Evolutionary conservation across 2,888 invertebrate species (phyloP), one percentile per base, ranked within the genome.

Genomic region (Volucella inanis): DNA sequence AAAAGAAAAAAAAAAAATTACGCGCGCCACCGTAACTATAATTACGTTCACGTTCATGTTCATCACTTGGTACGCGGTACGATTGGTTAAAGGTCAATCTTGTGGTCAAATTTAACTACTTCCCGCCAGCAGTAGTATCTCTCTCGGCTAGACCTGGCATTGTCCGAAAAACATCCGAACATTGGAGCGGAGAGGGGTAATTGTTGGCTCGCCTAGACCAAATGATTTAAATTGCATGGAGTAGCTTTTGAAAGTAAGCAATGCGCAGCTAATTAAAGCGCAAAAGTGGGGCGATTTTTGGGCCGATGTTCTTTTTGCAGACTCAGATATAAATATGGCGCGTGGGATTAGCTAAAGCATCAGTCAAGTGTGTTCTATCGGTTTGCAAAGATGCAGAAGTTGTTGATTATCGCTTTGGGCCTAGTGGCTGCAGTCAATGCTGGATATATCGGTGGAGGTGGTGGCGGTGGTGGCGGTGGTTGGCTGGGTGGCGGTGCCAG

Each of bases 401-500:
- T 88, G 68, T 71, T 78, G 43, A 80, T 86, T 87, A 77, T 81
- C 62, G 54, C 71, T 75, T 77, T 81, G 52, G 87, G 87, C 75
- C 64, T 74, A 12, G 84, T 81, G 70, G 85, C 62, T 52, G 83
- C 41, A 22, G 87, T 74, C 41, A 71, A 61, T 52, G 76, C 74
- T 52, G 79, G 87, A 45, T 78, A 70, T 18, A 79, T 83, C 18
- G 77, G 85, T 22, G 67, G 80, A 18, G 50, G 62, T n/a, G 76
- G 76, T n/a, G 65, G 78, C 22, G 78, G n/a, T n/a, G n/a, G n/a
- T n/a, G n/a, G 74, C 1, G 65, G 81, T 18, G 79, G 52, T 39
- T 88, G 88, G 57, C 79, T 87, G n/a, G 88, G 88, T 41, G 88
- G 89, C 8, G 87, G 89, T 15, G 57, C 86, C 10, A 87, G 88